Base-by-base conservation (phyloP, 2,113 vertebrate species). In the Antidorcas marsupialis region DNA sequence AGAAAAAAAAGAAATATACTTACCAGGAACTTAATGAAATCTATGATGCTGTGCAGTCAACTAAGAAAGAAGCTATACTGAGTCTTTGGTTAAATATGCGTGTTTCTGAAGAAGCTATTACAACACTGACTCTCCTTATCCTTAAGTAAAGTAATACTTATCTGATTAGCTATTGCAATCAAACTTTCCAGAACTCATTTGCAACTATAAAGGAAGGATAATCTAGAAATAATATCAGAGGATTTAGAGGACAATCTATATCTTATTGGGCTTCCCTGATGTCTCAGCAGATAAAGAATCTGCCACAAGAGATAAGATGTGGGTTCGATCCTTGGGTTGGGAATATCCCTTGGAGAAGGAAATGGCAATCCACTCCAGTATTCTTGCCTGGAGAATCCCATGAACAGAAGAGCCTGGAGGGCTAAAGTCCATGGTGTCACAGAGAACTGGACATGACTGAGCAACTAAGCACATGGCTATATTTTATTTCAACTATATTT, bases 101-200 rank as follows among this genome's bases (percentile, higher is more conserved):
- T 27, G 21, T 93, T 94, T 97, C 84, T 96, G 74, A 95, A 79
- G 62, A 90, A 84, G 8, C 39, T 93, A 67, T 92, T 94, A 81
- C 10, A 53, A 84, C 7, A 25, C 55, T 64, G 79, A 84, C 55
- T 96, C 78, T 93, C 76, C n/a, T 93, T 95, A 87, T 83, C 55
- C 84, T 95, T 87, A 97, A 92, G 55, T 83, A 97, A 97, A 96
- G 71, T 57, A 79, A 89, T 79, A 95, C 13, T 64, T 96, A 93
- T 60, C 84, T 92, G 55, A 84, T 94, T 87, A 97, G 55, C 25
- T 82, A 71, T 36, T 67, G 36, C 10, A 81, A 92, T 45, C 23
- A 87, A 96, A 64, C 2, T 10, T 95, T 94, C 64, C 36, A 85
- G 55, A 92, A 90, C 0, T 90, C 64, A 85, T 13, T 39, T 85